Base-by-base conservation (phyloP, 2,888 invertebrate species). In the Ariolimax columbianus region DNA sequence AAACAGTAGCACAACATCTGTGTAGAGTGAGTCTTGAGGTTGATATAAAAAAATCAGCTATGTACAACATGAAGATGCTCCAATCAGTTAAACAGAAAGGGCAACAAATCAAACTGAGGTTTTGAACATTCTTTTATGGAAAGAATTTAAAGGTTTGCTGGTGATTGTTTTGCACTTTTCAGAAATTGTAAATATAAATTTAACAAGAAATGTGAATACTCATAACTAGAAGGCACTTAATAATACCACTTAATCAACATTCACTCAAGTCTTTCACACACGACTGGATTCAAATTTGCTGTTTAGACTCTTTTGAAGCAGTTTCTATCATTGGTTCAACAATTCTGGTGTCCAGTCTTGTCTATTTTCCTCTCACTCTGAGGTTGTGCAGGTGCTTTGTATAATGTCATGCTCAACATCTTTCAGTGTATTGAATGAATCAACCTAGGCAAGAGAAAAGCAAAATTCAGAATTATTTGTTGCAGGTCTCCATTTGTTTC, bases 261-360 rank as follows among this genome's bases (percentile, higher is more conserved):
- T 23, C 51, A 75, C 51, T 51, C 51, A 30, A 75, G n/a, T 75
- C 75, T 75, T 36, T 75, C 75, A 75, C 33, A 33, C 75, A 75
- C n/a, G n/a, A n/a, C n/a, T n/a, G n/a, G n/a, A 19, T 51, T 4
- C 33, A 51, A 36, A 17, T 47, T 36, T 51, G 51, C 47, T 51
- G 51, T 23, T 51, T 33, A n/a, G 51, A 9, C 33, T 14, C 51
- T 73, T 19, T 70, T 9, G 47, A 23, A n/a, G 36, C 33, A 47
- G 51, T 26, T 51, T 51, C 33, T 36, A 30, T 23, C n/a, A 47
- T 43, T 17, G 47, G 43, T 14, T 75, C 30, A n/a, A n/a, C 30
- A 30, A 33, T 17, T 30, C 23, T n/a, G 30, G 19, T 75, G 30
- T 51, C 51, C 36, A 6, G 51, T 51, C 51, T 51, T 30, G 1